Conservation (phyloP, 2,113 vertebrate genomes). For the Micromys minutus region DNA sequence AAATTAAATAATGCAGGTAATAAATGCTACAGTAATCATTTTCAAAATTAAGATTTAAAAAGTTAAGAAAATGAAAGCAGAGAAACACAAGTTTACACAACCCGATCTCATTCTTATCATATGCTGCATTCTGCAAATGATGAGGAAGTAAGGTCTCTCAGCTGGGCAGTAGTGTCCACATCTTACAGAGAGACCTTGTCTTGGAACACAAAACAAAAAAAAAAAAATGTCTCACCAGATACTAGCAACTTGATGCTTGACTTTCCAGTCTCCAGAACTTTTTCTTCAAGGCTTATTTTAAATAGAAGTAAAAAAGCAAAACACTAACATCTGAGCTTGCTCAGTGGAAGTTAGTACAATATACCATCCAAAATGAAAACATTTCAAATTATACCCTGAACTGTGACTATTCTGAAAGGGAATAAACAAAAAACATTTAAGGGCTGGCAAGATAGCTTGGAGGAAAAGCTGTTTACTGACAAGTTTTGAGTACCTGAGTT, state of each 20-base stretch:
- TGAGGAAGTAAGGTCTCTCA: neutral
- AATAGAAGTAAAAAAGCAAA: neutral
- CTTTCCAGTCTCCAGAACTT: neutral
- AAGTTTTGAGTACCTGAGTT: neutral
- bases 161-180: neutral
- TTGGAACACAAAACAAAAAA: neutral
- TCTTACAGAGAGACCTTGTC: neutral
- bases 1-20: conserved; percentile 47
- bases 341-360: neutral
- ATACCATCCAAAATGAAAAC: neutral
- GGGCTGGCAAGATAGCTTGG: neutral
- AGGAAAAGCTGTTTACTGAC: neutral
- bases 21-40: conserved; percentile 48
- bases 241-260: neutral
- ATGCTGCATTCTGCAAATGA: neutral
- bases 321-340: neutral
- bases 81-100: neutral
- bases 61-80: neutral
- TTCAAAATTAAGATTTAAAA: conserved; percentile 29
- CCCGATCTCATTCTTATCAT: neutral
- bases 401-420: neutral
- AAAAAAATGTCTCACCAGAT: neutral
- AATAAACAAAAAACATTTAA: neutral
- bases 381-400: neutral
- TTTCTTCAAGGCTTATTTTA: neutral